phyloP scores from a whole-genome alignment of 2,888 invertebrate genomes.

The Resseliella maxima region DNA sequence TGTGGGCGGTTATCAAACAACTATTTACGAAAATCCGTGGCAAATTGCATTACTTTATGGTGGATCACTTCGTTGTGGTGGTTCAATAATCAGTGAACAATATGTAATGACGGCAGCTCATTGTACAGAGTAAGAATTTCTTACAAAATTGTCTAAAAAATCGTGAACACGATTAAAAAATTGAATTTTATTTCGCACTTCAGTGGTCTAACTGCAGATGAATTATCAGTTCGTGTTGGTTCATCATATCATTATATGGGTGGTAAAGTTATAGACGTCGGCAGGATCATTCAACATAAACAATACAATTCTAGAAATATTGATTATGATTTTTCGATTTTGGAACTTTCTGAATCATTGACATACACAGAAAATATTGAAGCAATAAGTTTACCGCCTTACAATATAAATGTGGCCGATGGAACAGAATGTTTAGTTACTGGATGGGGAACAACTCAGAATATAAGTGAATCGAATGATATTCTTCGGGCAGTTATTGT shows the following conservation, averaged over 20 bases:
- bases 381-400: conserved; percentile 68
- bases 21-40: conserved; percentile 66
- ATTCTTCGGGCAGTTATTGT: conserved; percentile 70
- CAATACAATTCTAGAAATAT: conserved; percentile 68
- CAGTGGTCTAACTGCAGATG: not conserved
- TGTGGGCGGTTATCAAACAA: conserved; percentile 65
- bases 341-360: conserved; percentile 70
- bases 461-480: conserved; percentile 62
- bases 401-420: conserved; percentile 61
- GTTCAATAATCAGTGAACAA: not conserved
- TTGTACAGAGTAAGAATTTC: conserved; percentile 4
- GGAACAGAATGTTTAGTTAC: not conserved
- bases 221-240: conserved; percentile 30
- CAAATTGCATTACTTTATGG: conserved; percentile 63
- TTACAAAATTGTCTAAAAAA: not conserved
- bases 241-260: not conserved
- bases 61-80: conserved; percentile 18
- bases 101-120: conserved; percentile 10
- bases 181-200: not conserved
- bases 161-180: not conserved
- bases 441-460: conserved; percentile 61
- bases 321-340: conserved; percentile 72
- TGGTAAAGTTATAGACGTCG: conserved; percentile 63
- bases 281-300: conserved; percentile 69
- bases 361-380: conserved; percentile 66